phyloP scores from a whole-genome alignment of 2,888 invertebrate species.

The Adelphocoris suturalis region DNA sequence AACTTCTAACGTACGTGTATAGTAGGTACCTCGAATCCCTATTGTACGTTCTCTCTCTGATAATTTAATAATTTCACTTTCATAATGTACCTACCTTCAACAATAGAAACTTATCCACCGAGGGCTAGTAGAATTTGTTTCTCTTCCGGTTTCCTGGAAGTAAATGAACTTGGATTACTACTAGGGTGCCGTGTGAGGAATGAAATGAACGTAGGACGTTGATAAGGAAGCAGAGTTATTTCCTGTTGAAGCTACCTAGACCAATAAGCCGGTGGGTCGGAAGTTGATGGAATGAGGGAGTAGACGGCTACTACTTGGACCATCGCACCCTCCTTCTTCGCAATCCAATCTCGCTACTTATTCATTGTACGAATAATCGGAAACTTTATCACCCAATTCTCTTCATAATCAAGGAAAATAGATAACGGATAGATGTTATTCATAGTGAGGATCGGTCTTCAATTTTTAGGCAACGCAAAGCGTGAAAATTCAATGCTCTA shows the following conservation, averaged over 20 bases:
- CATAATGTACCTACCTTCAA: too few species aligned
- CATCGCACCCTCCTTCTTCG: neutral
- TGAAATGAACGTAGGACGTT: neutral
- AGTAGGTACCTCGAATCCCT: too few species aligned
- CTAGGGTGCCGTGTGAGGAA: neutral
- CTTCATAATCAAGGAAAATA: too few species aligned
- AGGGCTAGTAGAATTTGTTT: neutral
- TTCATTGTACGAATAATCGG: neutral
- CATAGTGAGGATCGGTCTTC: too few species aligned
- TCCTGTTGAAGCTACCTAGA: constrained; percentile 29
- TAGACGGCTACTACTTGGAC: neutral
- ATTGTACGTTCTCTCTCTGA: too few species aligned
- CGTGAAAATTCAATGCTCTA: too few species aligned
- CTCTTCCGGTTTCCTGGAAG: constrained; percentile 6
- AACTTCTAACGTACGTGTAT: too few species aligned
- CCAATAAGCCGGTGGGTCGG: constrained; percentile 1
- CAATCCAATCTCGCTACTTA: constrained; percentile 1
- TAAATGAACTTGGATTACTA: constrained; percentile 2
- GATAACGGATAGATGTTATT: too few species aligned
- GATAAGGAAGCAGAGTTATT: constrained; percentile 34
- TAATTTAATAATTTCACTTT: too few species aligned
- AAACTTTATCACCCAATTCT: too few species aligned
- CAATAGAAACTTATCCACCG: too few species aligned
- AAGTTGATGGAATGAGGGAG: neutral
- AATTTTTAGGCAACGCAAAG: too few species aligned